phyloP scores from a whole-genome alignment of 2,113 vertebrate genomes.

The Nasalis larvatus region DNA sequence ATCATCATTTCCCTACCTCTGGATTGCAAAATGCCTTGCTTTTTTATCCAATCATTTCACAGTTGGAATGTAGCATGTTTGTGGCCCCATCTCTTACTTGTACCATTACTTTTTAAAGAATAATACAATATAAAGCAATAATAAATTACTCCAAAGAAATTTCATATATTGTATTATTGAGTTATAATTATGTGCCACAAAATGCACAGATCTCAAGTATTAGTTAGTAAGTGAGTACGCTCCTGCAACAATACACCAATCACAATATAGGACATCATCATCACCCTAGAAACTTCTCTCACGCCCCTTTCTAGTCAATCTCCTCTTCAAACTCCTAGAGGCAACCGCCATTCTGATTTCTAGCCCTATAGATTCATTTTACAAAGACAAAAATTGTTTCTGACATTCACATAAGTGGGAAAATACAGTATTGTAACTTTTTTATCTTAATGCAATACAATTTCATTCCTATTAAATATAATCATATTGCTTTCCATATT shows the following conservation, averaged over 20 bases:
- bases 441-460: not conserved
- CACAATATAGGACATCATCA: not conserved
- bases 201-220: not conserved
- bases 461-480: not conserved
- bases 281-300: not conserved
- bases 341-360: not conserved
- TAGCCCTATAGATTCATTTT: not conserved
- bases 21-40: not conserved
- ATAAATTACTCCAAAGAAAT: too few relatives aligned
- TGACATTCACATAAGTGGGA: not conserved
- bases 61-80: not conserved
- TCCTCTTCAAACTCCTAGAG: not conserved
- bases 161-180: not conserved
- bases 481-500: not conserved
- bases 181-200: not conserved
- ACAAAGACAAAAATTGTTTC: not conserved
- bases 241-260: not conserved
- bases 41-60: not conserved
- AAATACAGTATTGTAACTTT: not conserved
- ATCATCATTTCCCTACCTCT: not conserved
- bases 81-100: not conserved
- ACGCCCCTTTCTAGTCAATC: not conserved
- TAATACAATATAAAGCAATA: too few relatives aligned
- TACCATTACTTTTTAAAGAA: not conserved
- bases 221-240: not conserved